phyloP scores from a whole-genome alignment of 1,140 invertebrate species.

The Piezodorus guildinii region DNA sequence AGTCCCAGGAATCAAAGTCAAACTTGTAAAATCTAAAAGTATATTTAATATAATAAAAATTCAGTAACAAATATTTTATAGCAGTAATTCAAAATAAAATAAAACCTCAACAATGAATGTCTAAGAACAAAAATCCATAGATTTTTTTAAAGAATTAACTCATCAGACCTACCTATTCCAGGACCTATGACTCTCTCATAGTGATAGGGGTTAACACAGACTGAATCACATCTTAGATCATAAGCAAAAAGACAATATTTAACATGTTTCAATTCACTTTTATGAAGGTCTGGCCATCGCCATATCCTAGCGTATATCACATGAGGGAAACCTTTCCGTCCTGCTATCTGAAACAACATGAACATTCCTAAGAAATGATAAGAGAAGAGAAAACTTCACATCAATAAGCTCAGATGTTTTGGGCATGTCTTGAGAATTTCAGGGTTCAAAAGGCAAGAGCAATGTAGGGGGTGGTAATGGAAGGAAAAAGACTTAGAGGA shows the following conservation, averaged over 20 bases:
- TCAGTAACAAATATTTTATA: too few species aligned
- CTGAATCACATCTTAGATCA: constrained; percentile 88
- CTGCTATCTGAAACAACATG: constrained; percentile 60
- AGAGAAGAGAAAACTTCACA: too few species aligned
- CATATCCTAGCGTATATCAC: constrained; percentile 98
- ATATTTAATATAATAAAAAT: too few species aligned
- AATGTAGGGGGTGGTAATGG: too few species aligned
- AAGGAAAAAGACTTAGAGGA: too few species aligned
- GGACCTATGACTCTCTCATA: constrained; percentile 97
- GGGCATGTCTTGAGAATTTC: too few species aligned
- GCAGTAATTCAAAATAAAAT: too few species aligned
- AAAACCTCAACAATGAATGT: too few species aligned
- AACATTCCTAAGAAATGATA: too few species aligned
- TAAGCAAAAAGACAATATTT: constrained; percentile 93
- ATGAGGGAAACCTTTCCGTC: constrained; percentile 96
- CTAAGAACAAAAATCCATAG: constrained; percentile 1
- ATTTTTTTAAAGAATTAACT: too few species aligned
- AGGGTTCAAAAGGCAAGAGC: too few species aligned
- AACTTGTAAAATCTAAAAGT: constrained; percentile 64
- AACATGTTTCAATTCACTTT: constrained; percentile 96
- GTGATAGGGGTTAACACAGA: constrained; percentile 99
- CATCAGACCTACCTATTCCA: constrained; percentile 66
- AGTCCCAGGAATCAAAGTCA: constrained; percentile 68
- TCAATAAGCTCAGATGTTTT: too few species aligned
- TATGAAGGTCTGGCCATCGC: constrained; percentile 98